Evolutionary conservation across 2,113 vertebrate genomes (phyloP).

Genomic region (Herpetotheres cachinnans): DNA sequence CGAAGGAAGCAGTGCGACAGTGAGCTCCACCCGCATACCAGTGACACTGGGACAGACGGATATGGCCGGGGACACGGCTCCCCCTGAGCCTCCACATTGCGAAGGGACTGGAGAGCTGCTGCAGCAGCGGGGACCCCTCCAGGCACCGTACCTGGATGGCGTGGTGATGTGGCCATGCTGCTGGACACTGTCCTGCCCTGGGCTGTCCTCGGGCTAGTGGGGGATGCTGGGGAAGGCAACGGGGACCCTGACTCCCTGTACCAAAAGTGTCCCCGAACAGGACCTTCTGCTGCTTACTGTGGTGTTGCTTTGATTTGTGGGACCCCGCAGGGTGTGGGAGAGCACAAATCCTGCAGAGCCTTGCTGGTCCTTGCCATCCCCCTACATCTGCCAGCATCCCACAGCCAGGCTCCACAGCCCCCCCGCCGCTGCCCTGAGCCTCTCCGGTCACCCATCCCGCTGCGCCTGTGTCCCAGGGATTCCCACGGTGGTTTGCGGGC

Average conservation of each 20-base stretch:
- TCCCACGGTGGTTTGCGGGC: neutral
- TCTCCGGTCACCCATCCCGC: rapidly evolving
- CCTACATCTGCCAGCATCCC: neutral
- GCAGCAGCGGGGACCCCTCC: neutral
- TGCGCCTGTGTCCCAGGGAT: neutral
- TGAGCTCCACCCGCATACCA: neutral
- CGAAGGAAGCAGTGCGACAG: rapidly evolving
- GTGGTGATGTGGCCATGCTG: rapidly evolving
- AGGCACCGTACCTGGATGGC: rapidly evolving
- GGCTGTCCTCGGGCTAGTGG: neutral
- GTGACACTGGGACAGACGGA: neutral
- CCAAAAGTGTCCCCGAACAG: neutral
- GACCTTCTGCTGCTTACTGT: neutral
- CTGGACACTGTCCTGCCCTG: neutral
- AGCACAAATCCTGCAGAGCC: neutral
- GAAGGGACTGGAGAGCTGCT: neutral
- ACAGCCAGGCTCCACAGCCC: neutral
- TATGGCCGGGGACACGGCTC: neutral
- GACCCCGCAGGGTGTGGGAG: neutral
- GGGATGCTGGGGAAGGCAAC: neutral
- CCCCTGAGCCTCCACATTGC: rapidly evolving
- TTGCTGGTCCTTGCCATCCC: rapidly evolving
- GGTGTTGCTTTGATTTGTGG: neutral
- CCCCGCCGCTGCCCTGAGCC: rapidly evolving
- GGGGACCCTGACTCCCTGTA: neutral